Conservation (phyloP, 2,113 vertebrate genomes). For the Sorex fumeus region DNA sequence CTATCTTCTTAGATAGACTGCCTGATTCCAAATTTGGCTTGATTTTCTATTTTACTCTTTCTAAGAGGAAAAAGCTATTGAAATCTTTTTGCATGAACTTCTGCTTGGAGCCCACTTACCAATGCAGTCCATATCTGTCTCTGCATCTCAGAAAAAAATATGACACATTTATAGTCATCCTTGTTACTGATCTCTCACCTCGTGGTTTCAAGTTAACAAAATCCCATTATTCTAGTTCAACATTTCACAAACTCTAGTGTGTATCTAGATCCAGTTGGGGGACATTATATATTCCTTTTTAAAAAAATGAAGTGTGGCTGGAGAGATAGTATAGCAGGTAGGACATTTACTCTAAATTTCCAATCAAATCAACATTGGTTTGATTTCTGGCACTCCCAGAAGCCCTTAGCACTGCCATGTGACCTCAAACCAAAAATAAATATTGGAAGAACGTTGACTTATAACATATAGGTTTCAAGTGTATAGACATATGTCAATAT, state of each 20-base stretch:
- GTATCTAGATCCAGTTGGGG: not conserved
- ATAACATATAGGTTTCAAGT: not conserved
- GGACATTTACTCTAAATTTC: too few relatives aligned
- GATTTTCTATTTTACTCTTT: not conserved
- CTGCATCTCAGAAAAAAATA: not conserved
- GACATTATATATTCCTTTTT: not conserved
- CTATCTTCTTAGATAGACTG: too few relatives aligned
- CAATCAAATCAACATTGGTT: too few relatives aligned
- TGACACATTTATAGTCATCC: not conserved
- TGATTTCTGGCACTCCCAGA: too few relatives aligned
- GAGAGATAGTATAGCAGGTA: too few relatives aligned
- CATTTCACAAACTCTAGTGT: not conserved
- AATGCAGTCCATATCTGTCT: not conserved
- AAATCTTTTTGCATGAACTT: not conserved
- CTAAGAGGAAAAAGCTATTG: not conserved
- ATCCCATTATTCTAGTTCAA: not conserved
- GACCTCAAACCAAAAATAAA: too few relatives aligned
- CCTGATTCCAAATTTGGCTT: not conserved
- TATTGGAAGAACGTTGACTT: not conserved
- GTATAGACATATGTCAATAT: not conserved
- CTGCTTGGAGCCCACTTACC: not conserved
- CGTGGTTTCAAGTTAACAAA: not conserved
- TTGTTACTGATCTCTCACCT: not conserved
- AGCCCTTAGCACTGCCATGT: too few relatives aligned
- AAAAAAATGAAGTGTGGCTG: too few relatives aligned